These are phyloP conservation scores for Euura lappo DNA, from an alignment of 1,140 invertebrate genomes.

Conservation along the genomic window DNA sequence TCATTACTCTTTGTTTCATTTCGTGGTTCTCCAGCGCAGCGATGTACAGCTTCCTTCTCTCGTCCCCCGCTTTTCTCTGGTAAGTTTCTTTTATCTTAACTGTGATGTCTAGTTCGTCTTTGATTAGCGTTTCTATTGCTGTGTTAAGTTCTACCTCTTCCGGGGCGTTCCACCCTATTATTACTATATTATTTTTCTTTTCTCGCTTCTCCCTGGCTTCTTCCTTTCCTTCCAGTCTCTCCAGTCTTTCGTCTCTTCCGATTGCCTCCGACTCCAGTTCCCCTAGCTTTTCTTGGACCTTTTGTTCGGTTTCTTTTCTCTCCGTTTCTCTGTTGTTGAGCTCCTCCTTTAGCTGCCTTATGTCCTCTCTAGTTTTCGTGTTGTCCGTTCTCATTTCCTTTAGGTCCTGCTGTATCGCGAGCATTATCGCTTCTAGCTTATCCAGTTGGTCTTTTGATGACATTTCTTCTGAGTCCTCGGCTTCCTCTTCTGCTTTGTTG, in stretches of 20 bases:
- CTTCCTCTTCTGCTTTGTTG: background rate
- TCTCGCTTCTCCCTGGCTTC: background rate
- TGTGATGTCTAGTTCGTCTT: background rate
- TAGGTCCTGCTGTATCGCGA: background rate
- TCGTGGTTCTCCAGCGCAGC: background rate
- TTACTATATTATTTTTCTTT: background rate
- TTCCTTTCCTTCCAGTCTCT: background rate
- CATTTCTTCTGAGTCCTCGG: background rate
- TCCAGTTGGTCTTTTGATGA: background rate
- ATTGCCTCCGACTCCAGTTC: slow-evolving; percentile 4
- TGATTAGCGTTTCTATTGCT: background rate
- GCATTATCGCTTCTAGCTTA: background rate
- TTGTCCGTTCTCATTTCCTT: background rate
- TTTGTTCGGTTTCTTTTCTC: background rate
- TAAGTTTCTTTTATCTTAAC: background rate
- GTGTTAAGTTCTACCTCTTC: background rate
- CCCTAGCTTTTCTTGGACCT: background rate
- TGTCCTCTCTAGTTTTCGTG: background rate
- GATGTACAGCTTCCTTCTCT: background rate
- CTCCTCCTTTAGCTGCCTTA: background rate
- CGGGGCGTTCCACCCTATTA: background rate
- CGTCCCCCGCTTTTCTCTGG: background rate
- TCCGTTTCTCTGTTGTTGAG: background rate
- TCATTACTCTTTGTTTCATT: background rate
- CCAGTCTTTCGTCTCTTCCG: background rate